A percentile compares a stretch with the other conserved stretches of the same genome.
Evolutionary conservation across 2,113 vertebrate genomes (phyloP).

Genomic region (Myotis davidii): DNA sequence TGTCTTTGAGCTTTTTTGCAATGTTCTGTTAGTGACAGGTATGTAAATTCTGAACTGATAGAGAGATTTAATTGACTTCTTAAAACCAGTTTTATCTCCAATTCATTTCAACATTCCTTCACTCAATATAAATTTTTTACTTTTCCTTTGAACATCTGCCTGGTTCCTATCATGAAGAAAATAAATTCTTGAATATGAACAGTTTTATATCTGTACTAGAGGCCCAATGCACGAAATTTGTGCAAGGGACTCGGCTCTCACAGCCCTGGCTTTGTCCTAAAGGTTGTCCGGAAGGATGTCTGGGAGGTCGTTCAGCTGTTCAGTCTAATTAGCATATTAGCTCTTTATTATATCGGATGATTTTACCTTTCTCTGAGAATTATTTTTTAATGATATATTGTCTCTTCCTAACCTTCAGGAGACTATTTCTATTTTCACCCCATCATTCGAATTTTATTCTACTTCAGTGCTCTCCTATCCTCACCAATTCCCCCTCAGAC

Average conservation of each 20-base stretch:
- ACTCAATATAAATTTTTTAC: background rate
- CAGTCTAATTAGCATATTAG: too few species aligned
- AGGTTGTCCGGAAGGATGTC: too few species aligned
- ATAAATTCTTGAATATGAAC: conserved; percentile 5
- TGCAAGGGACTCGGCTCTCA: too few species aligned
- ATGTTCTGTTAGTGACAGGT: background rate
- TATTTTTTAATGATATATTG: conserved; percentile 27
- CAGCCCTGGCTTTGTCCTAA: too few species aligned
- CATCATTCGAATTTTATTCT: background rate
- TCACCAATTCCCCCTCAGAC: background rate
- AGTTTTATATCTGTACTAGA: conserved; percentile 21
- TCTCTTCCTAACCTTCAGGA: conserved; percentile 36
- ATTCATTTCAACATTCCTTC: conserved; percentile 9
- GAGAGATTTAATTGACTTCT: background rate
- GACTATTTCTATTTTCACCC: conserved; percentile 32
- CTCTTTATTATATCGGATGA: background rate
- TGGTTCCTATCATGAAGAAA: conserved; percentile 20
- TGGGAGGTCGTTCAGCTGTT: too few species aligned
- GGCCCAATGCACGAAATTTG: too few species aligned
- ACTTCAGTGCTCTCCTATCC: background rate
- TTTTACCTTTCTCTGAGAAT: conserved; percentile 60
- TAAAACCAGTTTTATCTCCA: conserved; percentile 12
- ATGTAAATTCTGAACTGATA: background rate
- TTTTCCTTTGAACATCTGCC: conserved; percentile 51
- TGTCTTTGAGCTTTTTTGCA: conserved; percentile 16